phyloP scores from a whole-genome alignment of 2,797 vertebrate genomes.

The Ptychadena robeensis region DNA sequence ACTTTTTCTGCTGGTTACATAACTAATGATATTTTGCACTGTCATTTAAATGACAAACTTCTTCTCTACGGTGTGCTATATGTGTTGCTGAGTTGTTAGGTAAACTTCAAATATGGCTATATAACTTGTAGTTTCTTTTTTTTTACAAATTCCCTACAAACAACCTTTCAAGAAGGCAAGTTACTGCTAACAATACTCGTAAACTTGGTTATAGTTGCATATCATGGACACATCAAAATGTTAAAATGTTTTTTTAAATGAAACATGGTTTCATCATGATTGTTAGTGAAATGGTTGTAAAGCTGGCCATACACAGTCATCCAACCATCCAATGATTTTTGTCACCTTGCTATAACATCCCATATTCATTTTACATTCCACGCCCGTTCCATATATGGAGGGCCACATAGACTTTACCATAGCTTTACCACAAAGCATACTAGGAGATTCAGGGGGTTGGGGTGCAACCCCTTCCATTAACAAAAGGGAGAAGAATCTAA shows the following conservation, averaged over 20 bases:
- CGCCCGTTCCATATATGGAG: neutral
- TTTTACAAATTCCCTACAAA: conserved; percentile 71
- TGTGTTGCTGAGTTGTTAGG: conserved; percentile 74
- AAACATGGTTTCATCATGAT: conserved; percentile 66
- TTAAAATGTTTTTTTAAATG: conserved; percentile 66
- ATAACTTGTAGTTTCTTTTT: conserved; percentile 70
- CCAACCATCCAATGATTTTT: neutral
- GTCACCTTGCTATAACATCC: neutral
- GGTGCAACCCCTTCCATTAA: too few species aligned
- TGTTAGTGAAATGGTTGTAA: conserved; percentile 67
- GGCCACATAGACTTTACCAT: neutral
- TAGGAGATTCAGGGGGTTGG: too few species aligned
- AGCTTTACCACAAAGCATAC: neutral
- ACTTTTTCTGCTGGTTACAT: conserved; percentile 72
- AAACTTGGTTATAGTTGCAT: conserved; percentile 77
- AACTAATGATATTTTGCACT: conserved; percentile 69
- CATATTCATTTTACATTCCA: neutral
- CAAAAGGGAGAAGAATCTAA: too few species aligned
- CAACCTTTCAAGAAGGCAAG: conserved; percentile 73
- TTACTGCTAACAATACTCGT: conserved; percentile 71
- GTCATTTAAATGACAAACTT: conserved; percentile 70
- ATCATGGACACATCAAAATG: conserved; percentile 75
- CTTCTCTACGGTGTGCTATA: conserved; percentile 61
- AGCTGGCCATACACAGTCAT: neutral
- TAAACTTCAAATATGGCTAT: conserved; percentile 82